Evolutionary conservation across 37 sponge, comb jelly and placozoan species (phyloP).

Genomic region (Chondrilla cf. caribensis): DNA sequence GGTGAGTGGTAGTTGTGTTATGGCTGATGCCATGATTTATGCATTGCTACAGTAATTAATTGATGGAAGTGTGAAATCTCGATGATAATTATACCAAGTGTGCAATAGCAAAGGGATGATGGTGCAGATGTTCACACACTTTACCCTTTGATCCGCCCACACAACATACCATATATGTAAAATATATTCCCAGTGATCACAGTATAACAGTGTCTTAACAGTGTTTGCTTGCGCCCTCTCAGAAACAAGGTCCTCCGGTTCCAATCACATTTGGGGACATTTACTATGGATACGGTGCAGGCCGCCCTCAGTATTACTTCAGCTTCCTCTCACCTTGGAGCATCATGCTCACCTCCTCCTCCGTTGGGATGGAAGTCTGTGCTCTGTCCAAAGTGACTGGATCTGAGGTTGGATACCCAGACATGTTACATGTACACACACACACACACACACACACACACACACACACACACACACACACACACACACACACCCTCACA

Average conservation of each 20-base stretch:
- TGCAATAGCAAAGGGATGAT: too few species aligned
- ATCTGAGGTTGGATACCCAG: background rate
- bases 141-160: too few species aligned
- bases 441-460: slow-evolving; percentile 18
- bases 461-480: slow-evolving; percentile 4
- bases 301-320: slow-evolving; percentile 49
- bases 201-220: too few species aligned
- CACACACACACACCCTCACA: background rate
- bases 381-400: background rate
- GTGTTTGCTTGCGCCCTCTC: too few species aligned
- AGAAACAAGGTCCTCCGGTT: slow-evolving; percentile 33
- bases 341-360: background rate
- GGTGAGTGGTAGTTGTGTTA: too few species aligned
- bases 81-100: too few species aligned
- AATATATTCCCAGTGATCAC: too few species aligned
- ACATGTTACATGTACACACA: background rate
- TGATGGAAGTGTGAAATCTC: too few species aligned
- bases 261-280: slow-evolving; percentile 54
- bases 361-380: background rate
- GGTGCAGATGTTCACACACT: too few species aligned
- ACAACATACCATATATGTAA: too few species aligned
- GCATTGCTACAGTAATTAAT: too few species aligned
- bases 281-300: slow-evolving; percentile 44
- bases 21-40: too few species aligned
- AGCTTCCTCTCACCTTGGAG: slow-evolving; percentile 49